Percentiles rank a stretch among this genome's conserved stretches.
Conservation (phyloP, 2,113 vertebrate genomes). For the Chlorodrepanis virens region DNA sequence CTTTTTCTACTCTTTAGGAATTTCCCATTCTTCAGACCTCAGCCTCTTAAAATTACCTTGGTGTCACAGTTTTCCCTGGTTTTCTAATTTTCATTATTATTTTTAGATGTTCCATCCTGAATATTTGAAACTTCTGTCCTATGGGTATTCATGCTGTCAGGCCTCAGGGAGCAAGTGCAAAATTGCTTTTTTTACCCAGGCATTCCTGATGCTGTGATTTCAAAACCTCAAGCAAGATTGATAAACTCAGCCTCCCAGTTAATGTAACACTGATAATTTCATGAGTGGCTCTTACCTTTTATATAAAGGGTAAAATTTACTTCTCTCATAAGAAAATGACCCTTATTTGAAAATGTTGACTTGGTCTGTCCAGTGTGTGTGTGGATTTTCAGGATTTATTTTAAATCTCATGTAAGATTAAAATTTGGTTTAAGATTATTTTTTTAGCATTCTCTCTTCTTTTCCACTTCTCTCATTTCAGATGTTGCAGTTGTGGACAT, state of each 20-base stretch:
- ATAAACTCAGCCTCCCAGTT: not conserved
- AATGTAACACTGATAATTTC: not conserved
- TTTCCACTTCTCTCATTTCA: conserved; percentile 55
- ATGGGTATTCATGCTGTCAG: not conserved
- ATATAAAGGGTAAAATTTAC: not conserved
- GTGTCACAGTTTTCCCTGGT: not conserved
- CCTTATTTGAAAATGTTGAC: not conserved
- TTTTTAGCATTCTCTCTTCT: not conserved
- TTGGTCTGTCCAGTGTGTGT: not conserved
- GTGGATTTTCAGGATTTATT: not conserved
- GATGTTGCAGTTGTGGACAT: conserved; percentile 96
- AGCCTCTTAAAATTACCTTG: not conserved
- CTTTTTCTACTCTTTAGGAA: not conserved
- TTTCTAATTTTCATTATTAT: not conserved
- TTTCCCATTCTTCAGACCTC: not conserved
- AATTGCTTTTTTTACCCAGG: not conserved
- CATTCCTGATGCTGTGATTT: not conserved
- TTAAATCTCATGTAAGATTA: not conserved
- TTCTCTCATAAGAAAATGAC: not conserved
- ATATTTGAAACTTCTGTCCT: not conserved
- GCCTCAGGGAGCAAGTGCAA: not conserved
- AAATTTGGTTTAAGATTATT: fast-evolving
- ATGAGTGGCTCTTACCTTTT: not conserved
- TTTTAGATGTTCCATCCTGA: not conserved
- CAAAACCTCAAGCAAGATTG: not conserved